phyloP scores from a whole-genome alignment of 2,888 invertebrate species.

The Campoplex capitator region DNA sequence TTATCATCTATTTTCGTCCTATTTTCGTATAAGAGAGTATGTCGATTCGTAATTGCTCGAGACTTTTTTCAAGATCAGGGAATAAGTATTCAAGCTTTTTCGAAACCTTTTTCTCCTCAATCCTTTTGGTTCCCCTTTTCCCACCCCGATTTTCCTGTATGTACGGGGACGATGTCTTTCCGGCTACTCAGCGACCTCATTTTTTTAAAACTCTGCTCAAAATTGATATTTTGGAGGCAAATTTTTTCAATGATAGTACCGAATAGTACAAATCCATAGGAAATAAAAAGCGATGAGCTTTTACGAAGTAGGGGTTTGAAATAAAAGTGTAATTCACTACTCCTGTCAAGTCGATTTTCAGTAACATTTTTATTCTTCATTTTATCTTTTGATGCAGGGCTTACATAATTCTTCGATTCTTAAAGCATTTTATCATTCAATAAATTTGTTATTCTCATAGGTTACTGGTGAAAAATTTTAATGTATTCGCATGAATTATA shows the following conservation, averaged over 20 bases:
- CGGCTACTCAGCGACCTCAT: too few species aligned
- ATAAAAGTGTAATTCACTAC: too few species aligned
- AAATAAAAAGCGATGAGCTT: too few species aligned
- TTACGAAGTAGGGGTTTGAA: too few species aligned
- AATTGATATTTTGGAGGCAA: too few species aligned
- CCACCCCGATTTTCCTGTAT: too few species aligned
- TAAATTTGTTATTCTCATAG: not conserved
- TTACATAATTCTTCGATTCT: not conserved
- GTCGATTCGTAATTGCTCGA: not conserved
- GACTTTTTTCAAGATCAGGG: not conserved
- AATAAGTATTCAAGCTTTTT: not conserved
- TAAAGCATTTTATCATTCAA: not conserved
- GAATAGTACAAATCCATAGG: too few species aligned
- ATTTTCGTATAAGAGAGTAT: not conserved
- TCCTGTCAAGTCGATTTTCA: not conserved
- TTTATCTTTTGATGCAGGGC: not conserved
- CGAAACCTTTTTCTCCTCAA: not conserved
- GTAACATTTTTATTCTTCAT: not conserved
- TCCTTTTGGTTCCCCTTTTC: too few species aligned
- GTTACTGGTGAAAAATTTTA: not conserved
- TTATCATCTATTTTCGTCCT: not conserved
- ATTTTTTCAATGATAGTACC: too few species aligned
- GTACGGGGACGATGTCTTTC: too few species aligned
- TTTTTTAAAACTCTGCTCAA: too few species aligned
- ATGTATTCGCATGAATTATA: slow-evolving; percentile 8